Evolutionary conservation across 2,888 invertebrate species (phyloP).

Genomic region (Blera fallax): DNA sequence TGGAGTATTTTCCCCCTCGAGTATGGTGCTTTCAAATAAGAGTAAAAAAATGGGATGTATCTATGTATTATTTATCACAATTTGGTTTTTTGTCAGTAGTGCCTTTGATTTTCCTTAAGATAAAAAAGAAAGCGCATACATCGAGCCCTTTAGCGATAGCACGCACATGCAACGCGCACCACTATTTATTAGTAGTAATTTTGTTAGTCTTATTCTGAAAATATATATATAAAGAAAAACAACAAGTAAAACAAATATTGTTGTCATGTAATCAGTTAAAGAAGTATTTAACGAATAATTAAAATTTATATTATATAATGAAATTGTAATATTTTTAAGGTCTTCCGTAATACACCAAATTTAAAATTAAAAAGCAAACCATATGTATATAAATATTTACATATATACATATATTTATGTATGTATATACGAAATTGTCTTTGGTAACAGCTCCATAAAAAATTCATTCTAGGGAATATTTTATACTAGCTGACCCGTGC

Average conservation of each 20-base stretch:
- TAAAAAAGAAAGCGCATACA: slow-evolving; percentile 16
- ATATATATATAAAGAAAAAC: background rate
- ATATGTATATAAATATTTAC: too few species aligned
- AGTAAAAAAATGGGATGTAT: slow-evolving; percentile 21
- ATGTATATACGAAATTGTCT: too few species aligned
- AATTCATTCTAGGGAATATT: too few species aligned
- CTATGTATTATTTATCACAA: slow-evolving; percentile 15
- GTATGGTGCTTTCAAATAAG: slow-evolving; percentile 28
- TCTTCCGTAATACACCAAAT: slow-evolving; percentile 72
- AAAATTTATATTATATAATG: slow-evolving; percentile 66
- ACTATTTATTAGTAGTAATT: slow-evolving; percentile 66
- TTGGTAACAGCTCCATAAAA: too few species aligned
- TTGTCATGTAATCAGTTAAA: slow-evolving; percentile 57
- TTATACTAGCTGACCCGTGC: too few species aligned
- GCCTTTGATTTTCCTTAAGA: slow-evolving; percentile 49
- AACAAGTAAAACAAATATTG: slow-evolving; percentile 52
- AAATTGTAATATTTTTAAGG: slow-evolving; percentile 67
- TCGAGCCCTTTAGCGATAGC: slow-evolving; percentile 23
- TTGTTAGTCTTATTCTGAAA: slow-evolving; percentile 61
- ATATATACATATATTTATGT: too few species aligned
- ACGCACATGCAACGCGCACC: slow-evolving; percentile 49
- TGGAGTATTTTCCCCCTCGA: slow-evolving; percentile 29
- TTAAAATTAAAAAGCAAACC: slow-evolving; percentile 45
- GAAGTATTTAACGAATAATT: slow-evolving; percentile 66
- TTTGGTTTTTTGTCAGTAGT: slow-evolving; percentile 48